A percentile compares a stretch with the other conserved stretches of the same genome.
These are phyloP conservation scores for Gadopsis bispinosus DNA, from an alignment of 2,797 vertebrate species.

Conservation along the genomic window DNA sequence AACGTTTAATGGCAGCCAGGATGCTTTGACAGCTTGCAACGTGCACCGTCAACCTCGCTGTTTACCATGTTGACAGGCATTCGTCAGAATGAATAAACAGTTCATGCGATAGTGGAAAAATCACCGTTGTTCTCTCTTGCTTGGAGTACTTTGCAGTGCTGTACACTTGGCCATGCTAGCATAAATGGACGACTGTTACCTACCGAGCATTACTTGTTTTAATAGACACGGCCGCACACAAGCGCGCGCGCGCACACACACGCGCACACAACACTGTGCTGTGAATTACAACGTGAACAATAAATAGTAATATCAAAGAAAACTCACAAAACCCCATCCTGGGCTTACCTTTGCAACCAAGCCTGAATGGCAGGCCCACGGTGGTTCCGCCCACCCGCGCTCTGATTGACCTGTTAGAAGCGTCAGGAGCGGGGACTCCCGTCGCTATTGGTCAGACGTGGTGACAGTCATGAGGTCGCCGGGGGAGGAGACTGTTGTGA, in stretches of 20 bases:
- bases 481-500: conserved; percentile 63
- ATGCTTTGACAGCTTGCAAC: neutral
- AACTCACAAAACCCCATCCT: conserved; percentile 80
- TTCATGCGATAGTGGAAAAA: conserved; percentile 70
- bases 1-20: neutral
- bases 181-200: conserved; percentile 10
- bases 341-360: conserved; percentile 82
- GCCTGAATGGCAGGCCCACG: conserved; percentile 77
- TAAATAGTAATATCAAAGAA: conserved; percentile 65
- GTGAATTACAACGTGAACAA: conserved; percentile 32
- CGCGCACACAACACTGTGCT: neutral
- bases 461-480: conserved; percentile 61
- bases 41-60: neutral
- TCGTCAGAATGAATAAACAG: conserved; percentile 37
- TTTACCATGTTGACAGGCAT: neutral
- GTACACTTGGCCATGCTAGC: conserved; percentile 52
- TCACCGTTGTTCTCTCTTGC: conserved; percentile 83
- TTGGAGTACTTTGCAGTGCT: conserved; percentile 78
- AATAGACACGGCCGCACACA: conserved; percentile 5
- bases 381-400: conserved; percentile 42
- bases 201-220: neutral
- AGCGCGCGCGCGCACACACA: too few species aligned
- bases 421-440: neutral
- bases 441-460: conserved; percentile 55
- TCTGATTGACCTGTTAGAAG: conserved; percentile 59